Evolutionary conservation across 2,888 invertebrate genomes (phyloP).

Genomic region (Lycia hirtaria): DNA sequence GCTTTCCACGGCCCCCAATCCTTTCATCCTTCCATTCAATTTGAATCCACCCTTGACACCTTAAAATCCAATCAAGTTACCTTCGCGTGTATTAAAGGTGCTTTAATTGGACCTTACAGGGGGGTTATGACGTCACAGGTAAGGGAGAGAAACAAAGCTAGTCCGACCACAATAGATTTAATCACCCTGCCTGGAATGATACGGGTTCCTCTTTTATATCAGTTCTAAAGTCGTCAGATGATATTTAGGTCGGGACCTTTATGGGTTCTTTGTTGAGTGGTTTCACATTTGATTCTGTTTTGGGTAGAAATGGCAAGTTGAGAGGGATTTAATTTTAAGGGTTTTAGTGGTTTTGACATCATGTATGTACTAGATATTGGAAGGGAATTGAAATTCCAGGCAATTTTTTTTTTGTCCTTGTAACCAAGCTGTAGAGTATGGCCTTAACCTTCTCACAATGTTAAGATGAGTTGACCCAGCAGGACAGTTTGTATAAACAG

Average conservation of each 20-base stretch:
- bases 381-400: too few species aligned
- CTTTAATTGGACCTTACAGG: slow-evolving; percentile 69
- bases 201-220: slow-evolving; percentile 42
- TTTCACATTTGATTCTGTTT: slow-evolving; percentile 3
- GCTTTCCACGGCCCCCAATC: slow-evolving; percentile 8
- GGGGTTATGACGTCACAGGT: slow-evolving; percentile 51
- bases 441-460: too few species aligned
- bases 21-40: slow-evolving; percentile 42
- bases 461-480: too few species aligned
- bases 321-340: neutral
- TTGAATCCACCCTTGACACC: slow-evolving; percentile 59
- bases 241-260: slow-evolving; percentile 19
- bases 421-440: too few species aligned
- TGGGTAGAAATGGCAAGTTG: neutral
- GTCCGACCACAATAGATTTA: slow-evolving; percentile 61
- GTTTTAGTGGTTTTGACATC: too few species aligned
- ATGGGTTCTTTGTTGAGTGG: slow-evolving; percentile 12
- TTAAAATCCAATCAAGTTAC: slow-evolving; percentile 70
- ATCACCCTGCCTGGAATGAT: slow-evolving; percentile 54
- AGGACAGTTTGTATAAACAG: too few species aligned
- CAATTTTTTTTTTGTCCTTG: too few species aligned
- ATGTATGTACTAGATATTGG: too few species aligned
- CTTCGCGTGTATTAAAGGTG: slow-evolving; percentile 55
- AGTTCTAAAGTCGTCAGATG: slow-evolving; percentile 6
- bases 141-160: slow-evolving; percentile 56